Evolutionary conservation across 2,888 invertebrate species (phyloP), one percentile per base, ranked within the genome.

Genomic region (Tricholauxania praeusta): DNA sequence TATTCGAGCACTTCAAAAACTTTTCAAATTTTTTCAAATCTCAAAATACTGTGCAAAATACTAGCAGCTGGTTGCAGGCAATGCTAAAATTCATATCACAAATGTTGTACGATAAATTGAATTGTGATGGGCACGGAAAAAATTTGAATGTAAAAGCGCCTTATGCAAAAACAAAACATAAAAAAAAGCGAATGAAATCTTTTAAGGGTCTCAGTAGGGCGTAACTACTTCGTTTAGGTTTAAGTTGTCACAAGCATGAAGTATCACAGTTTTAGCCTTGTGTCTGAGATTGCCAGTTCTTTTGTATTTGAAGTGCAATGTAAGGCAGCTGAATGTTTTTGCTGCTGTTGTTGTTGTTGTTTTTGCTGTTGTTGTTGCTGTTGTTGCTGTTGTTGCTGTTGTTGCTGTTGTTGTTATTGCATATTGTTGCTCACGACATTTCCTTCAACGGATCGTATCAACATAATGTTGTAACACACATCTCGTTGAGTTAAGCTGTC

Each of bases 11-110:
- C 28, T 28, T 28, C 4, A 28, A 28, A 28, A 28, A 28, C 28
- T 28, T 28, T 28, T 28, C 28, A 28, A 28, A 28, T 28, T 28
- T 28, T 28, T 28, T 28, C 28, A 4, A 28, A 39, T 77, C 72
- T 76, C 76, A 72, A 74, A 53, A 71, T 39, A 68, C 28, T 32
- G 47, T 49, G 53, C 67, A 73, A 59, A 3, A 22, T n/a, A 22
- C 22, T 32, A 71, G 55, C 28, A 28, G 28, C 28, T 28, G 69
- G 62, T 39, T 39, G 28, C 28, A 22, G 22, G 60, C 60, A 39
- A n/a, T 12, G 57, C 3, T 57, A 14, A 28, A 28, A 28, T 19
- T 3, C 32, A n/a, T 12, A 3, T 22, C 60, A 12, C 60, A 60
- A 28, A 59, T 28, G 28, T 28, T 59, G 59, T 59, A 4, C 28